Base-by-base conservation (phyloP, 2,888 invertebrate genomes). In the Tiphia femorata region DNA sequence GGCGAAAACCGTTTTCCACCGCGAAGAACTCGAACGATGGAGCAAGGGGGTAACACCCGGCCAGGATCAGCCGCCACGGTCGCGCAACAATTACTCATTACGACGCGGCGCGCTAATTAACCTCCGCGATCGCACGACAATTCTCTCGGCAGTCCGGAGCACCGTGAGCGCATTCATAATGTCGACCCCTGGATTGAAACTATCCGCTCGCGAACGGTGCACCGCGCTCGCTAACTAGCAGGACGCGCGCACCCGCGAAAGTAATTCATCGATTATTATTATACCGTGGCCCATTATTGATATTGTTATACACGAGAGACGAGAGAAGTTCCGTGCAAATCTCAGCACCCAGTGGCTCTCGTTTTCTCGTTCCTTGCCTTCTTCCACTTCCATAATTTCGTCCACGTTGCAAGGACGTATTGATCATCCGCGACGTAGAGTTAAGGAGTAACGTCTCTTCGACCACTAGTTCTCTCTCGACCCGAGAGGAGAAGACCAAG, bases 51-150 rank as follows among this genome's bases (percentile, higher is more conserved):
- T n/a, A n/a, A n/a, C n/a, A n/a, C n/a, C n/a, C n/a, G n/a, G n/a
- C n/a, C 19, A 23, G 52, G 41, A 49, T 56, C 53, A 54, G 48
- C 35, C 44, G 44, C 38, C 7, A 6, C 35, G n/a, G n/a, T n/a
- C n/a, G 49, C 21, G 40, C 35, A 30, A 58, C 57, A 50, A 58
- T 58, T 61, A 49, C 46, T 52, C 52, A 44, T 58, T 58, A 54
- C 60, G 60, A 55, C 49, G 38, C 25, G 43, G 52, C 43, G 49
- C 42, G 33, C 41, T 64, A 62, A 64, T 64, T 56, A 62, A 52
- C 49, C 38, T 33, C 52, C 25, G 43, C 27, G 56, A 56, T 54
- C 49, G 42, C 35, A 27, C 44, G 37, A 44, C 23, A 30, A 54
- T 54, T 41, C 25, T 29, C 19, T 25, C 25, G n/a, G n/a, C n/a